Conservation (phyloP, 1,140 invertebrate genomes). For the Ceratina japonica region DNA sequence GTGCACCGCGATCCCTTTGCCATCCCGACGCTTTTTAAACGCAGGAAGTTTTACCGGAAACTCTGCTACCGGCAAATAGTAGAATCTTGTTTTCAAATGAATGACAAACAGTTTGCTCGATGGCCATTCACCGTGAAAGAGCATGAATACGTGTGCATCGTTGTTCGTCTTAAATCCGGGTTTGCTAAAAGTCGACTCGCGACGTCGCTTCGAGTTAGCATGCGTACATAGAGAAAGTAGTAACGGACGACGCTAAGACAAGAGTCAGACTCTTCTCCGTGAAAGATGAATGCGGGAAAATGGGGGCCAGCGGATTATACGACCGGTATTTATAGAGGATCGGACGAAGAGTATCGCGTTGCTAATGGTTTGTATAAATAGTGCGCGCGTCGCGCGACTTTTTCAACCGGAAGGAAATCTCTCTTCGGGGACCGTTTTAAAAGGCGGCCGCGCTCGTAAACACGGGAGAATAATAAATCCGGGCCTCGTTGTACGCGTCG, state of each 20-base stretch:
- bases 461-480: constrained; percentile 45
- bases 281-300: constrained; percentile 46
- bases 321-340: constrained; percentile 55
- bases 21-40: constrained; percentile 37
- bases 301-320: constrained; percentile 43
- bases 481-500: constrained; percentile 29
- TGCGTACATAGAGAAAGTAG: no score
- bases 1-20: constrained; percentile 36
- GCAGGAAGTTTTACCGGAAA: no score
- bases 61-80: no score
- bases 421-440: constrained; percentile 35
- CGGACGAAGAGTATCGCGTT: constrained; percentile 56
- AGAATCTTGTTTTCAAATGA: no score
- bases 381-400: constrained; percentile 47
- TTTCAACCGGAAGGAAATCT: constrained; percentile 59
- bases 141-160: no score
- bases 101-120: no score
- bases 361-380: constrained; percentile 62
- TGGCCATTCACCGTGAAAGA: no score
- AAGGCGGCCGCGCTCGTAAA: constrained; percentile 53
- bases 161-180: no score
- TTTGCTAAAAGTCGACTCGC: no score
- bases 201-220: no score
- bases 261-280: background rate
- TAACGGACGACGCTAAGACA: no score